Evolutionary conservation across 2,113 vertebrate genomes (phyloP), one percentile per base, ranked within the genome.

Genomic region (Gasterosteus aculeatus): DNA sequence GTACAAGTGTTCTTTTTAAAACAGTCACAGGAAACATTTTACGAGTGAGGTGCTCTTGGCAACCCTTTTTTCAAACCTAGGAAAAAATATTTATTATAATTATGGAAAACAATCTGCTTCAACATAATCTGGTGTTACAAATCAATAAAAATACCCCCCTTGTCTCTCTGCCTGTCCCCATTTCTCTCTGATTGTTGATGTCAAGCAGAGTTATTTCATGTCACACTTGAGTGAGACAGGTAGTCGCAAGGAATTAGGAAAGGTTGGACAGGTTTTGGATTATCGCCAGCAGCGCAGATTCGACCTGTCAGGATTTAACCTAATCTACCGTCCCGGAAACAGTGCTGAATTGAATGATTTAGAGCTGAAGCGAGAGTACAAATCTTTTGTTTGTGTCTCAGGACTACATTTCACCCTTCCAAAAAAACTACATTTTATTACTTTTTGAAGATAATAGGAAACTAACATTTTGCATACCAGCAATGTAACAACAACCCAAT

Each of bases 311-410:
- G 70, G 66, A 41, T 71, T 66, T 69, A 77, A 85, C 79, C 73
- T 4, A 26, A 69, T 77, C 57, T 18, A 44, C 64, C 31, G 19
- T 74, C 62, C 72, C 8, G n/a, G 56, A 49, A 80, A 87, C 80
- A 80, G 75, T 19, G 39, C 79, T 42, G 59, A 72, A 78, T 89
- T 90, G 66, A 88, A 91, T 91, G 77, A 87, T 92, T 91, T 81
- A 91, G 70, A 88, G 5, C 1, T 41, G 68, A 68, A 65, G 68
- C 71, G 74, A 12, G 19, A 66, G 72, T 10, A 26, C 77, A 74
- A 83, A 69, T 82, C 87, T 88, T 84, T 89, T 89, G 76, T 89
- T 88, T 78, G 64, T 11, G 44, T 69, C 68, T 91, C 87, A 61
- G 63, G 84, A 88, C 47, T 89, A 78, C 80, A 60, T 82, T 88